Conservation (phyloP, 2,113 vertebrate species). For the Xenopus tropicalis region UCB_Xtro_10.0 CM004448.2:130189501-130190000, state of each 20-base stretch:
- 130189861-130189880: conserved; percentile 28
- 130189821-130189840: conserved; percentile 18
- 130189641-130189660: not conserved
- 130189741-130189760: not conserved
- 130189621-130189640: not conserved
- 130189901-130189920: conserved; percentile 31
- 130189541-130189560: too few relatives aligned
- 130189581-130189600: too few relatives aligned
- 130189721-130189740: not conserved
- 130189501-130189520: too few relatives aligned
- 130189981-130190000: conserved; percentile 13
- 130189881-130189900: conserved; percentile 15
- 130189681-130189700: conserved; percentile 11
- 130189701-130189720: conserved; percentile 5
- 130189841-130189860: conserved; percentile 40
- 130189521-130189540: too few relatives aligned
- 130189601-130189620: not conserved
- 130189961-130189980: conserved; percentile 7
- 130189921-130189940: conserved; percentile 25
- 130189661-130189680: not conserved
- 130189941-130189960: conserved; percentile 10
- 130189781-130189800: conserved; percentile 3
- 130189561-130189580: too few relatives aligned
- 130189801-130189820: conserved; percentile 16
- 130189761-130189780: conserved; percentile 1